Base-by-base conservation (phyloP, 2,797 vertebrate genomes). In the Percopsis omiscomaycus region DNA sequence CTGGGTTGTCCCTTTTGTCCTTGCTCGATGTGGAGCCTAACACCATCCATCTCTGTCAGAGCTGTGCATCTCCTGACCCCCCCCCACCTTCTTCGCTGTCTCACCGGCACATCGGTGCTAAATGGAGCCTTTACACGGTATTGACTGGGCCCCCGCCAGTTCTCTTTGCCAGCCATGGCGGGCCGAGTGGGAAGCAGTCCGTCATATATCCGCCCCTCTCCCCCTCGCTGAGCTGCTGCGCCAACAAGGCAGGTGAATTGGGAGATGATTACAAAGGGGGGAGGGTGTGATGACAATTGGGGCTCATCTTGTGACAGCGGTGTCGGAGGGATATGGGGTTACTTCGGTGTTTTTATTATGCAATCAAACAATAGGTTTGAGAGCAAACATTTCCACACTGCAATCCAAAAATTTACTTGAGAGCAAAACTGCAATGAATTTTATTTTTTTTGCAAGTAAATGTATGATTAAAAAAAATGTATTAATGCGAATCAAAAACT, bases 11-110 rank as follows among this genome's bases (percentile, higher is more conserved):
- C 94, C 93, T 91, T 96, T 96, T 89, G 94, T 96, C 95, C 95
- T 98, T 98, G 93, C 89, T 92, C 76, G 84, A 81, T 91, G 85
- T 81, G 81, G 81, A 91, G 89, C 84, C 86, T 81, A 57, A 79
- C 82, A 89, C 89, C 93, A 96, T 98, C 94, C 94, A 92, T 97
- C 95, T 97, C 87, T 95, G 94, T 96, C 95, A 95, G 83, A 86
- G 61, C 72, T 55, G 46, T 86, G 84, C 84, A 87, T 93, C 90
- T 90, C 82, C 89, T 86, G 84, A 88, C 86, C 82, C 89, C 86
- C 66, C 52, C 13, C 27, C 5, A 4, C 54, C 32, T 6, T 42
- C 0, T 22, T 32, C 84, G 80, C 83, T 65, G 73, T 87, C 78
- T 93, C 86, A 74, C 77, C 86, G 80, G 66, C 81, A 78, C 61